Evolutionary conservation across 2,888 invertebrate species (phyloP).

Genomic region (Crocallis elinguaria): DNA sequence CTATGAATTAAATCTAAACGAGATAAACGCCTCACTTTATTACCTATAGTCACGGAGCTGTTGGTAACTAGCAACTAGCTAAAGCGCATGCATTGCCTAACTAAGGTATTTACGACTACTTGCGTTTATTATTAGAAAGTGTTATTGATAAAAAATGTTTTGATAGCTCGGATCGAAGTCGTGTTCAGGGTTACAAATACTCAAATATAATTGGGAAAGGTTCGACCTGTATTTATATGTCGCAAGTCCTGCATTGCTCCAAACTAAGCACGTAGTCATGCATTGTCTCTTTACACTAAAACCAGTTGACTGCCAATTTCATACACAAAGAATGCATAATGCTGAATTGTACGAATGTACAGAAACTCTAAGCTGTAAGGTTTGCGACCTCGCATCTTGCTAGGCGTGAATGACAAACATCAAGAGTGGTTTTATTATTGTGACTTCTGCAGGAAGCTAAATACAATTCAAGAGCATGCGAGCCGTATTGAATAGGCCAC

Average conservation of each 20-base stretch:
- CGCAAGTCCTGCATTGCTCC: slow-evolving; percentile 42
- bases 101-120: slow-evolving; percentile 18
- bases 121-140: slow-evolving; percentile 35
- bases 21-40: slow-evolving; percentile 15
- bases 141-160: slow-evolving; percentile 31
- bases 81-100: slow-evolving; percentile 26
- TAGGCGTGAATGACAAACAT: neutral
- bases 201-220: slow-evolving; percentile 53
- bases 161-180: slow-evolving; percentile 26
- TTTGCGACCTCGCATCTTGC: too few relatives aligned
- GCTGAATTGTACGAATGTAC: too few relatives aligned
- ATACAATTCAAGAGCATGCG: slow-evolving; percentile 45
- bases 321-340: too few relatives aligned
- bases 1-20: slow-evolving; percentile 23
- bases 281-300: too few relatives aligned
- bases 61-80: slow-evolving; percentile 11
- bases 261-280: neutral
- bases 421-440: neutral
- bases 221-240: slow-evolving; percentile 44
- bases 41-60: slow-evolving; percentile 22
- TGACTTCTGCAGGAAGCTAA: slow-evolving; percentile 22
- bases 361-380: too few relatives aligned
- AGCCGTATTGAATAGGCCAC: slow-evolving; percentile 36
- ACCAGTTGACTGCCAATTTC: too few relatives aligned
- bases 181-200: slow-evolving; percentile 55